Conservation (phyloP, 2,888 invertebrate genomes). For the Melikaiella ostensackeni region DNA sequence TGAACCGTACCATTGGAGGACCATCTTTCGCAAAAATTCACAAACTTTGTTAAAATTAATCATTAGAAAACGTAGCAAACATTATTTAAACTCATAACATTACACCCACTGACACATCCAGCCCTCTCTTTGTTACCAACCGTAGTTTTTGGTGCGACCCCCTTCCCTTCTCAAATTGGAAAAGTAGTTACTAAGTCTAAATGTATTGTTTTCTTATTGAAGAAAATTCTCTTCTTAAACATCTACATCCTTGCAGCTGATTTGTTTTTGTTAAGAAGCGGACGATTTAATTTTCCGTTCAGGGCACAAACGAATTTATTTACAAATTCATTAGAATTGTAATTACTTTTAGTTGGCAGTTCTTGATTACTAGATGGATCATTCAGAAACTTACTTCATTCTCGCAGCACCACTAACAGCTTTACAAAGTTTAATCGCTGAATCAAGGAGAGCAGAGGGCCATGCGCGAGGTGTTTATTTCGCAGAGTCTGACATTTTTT, state of each 20-base stretch:
- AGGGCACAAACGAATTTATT: conserved; percentile 25
- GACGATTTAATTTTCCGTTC: conserved; percentile 18
- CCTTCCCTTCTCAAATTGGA: too few species aligned
- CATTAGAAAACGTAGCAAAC: too few species aligned
- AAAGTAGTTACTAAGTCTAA: too few species aligned
- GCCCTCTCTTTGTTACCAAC: too few species aligned
- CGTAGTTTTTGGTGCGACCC: too few species aligned
- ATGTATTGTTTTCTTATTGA: neutral
- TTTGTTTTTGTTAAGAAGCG: neutral
- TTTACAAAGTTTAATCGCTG: conserved; percentile 46
- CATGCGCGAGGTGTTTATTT: conserved; percentile 48
- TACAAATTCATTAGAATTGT: conserved; percentile 40
- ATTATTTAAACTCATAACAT: too few species aligned
- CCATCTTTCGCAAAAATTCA: too few species aligned
- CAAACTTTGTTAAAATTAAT: too few species aligned
- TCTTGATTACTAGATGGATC: conserved; percentile 52
- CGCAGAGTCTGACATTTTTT: conserved; percentile 45
- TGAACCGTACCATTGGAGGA: too few species aligned
- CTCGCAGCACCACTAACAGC: conserved; percentile 40
- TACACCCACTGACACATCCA: too few species aligned
- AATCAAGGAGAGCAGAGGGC: conserved; percentile 42
- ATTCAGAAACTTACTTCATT: conserved; percentile 46
- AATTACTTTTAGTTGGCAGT: conserved; percentile 48
- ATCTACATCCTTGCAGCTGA: neutral
- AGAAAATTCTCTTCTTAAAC: neutral